These are phyloP conservation scores for Antedon bifida DNA, from an alignment of 35 echinoderm and acorn worm genomes.

Conservation along the genomic window DNA sequence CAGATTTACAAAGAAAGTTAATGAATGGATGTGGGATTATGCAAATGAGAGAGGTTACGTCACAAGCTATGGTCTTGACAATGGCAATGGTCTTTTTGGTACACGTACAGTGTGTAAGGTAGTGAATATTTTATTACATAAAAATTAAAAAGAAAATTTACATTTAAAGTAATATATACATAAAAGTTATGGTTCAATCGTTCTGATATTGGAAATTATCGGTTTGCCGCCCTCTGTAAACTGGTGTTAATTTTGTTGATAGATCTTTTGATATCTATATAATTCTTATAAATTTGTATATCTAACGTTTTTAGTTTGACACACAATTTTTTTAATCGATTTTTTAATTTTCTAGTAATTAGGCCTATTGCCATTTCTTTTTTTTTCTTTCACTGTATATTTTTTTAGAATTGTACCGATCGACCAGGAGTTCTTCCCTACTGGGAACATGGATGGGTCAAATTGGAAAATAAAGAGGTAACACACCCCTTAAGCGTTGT, in stretches of 20 bases:
- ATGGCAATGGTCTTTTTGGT: conserved; percentile 54
- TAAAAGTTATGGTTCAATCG: background rate
- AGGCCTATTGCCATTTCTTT: too few relatives aligned
- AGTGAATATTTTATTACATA: background rate
- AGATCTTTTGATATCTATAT: too few relatives aligned
- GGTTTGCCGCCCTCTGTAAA: background rate
- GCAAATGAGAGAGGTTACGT: conserved; percentile 53
- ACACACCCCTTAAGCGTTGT: background rate
- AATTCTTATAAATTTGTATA: too few relatives aligned
- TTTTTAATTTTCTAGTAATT: too few relatives aligned
- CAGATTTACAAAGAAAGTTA: conserved; percentile 43
- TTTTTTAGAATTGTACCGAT: conserved; percentile 57
- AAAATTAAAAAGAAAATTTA: background rate
- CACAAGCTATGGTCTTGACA: conserved; percentile 62
- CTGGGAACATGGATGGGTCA: conserved; percentile 71
- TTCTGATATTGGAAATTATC: background rate
- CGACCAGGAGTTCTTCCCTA: conserved; percentile 78
- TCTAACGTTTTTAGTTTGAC: too few relatives aligned
- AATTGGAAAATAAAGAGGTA: conserved; percentile 68
- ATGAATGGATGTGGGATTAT: conserved; percentile 81
- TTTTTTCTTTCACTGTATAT: too few relatives aligned
- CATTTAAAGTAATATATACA: background rate
- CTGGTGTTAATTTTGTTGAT: too few relatives aligned
- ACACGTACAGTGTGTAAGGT: conserved; percentile 53
- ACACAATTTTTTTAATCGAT: too few relatives aligned